Evolutionary conservation across 2,797 vertebrate species (phyloP), one percentile per base, ranked within the genome.

Genomic region (Sylvia borin): DNA sequence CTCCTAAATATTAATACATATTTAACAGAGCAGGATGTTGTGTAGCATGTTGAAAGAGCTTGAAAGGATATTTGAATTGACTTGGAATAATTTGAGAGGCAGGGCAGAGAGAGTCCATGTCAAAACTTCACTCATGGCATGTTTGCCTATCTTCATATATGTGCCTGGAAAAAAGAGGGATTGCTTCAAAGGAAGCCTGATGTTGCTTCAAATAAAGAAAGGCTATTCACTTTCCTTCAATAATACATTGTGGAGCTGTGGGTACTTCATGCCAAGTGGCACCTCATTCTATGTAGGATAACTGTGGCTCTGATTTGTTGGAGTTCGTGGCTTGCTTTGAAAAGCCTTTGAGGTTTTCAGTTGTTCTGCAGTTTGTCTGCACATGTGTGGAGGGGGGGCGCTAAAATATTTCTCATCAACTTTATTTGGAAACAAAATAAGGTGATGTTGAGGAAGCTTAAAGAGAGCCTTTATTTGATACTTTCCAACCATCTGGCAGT

Each of bases 341-440:
- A 58, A 80, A 73, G 32, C 6, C 50, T 47, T 43, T 32, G 31
- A 65, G 27, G 32, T 40, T 86, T 76, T 26, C 31, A 10, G 5
- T 57, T 67, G 29, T 53, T 7, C 21, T 57, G 61, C 57, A 50
- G 34, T 65, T 81, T 62, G 20, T 61, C 68, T 74, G 26, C 53
- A 25, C 16, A 21, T 17, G 11, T 2, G 34, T 2, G 21, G 31
- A 27, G 10, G 7, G 3, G 1, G 1, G 1, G 6, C 48, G 22
- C 53, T 76, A 61, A 61, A 20, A 21, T 77, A 54, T 74, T 93
- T 58, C 58, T 75, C 3, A 8, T 55, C 18, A 18, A 7, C 20
- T 75, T 72, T 51, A 10, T 55, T 73, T 75, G 51, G 70, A 81
- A 92, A 54, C 62, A 77, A 70, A 90, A 9, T 10, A 60, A 67